Evolutionary conservation across 2,797 vertebrate species (phyloP), one percentile per base, ranked within the genome.

Genomic region (Mallotus villosus): DNA sequence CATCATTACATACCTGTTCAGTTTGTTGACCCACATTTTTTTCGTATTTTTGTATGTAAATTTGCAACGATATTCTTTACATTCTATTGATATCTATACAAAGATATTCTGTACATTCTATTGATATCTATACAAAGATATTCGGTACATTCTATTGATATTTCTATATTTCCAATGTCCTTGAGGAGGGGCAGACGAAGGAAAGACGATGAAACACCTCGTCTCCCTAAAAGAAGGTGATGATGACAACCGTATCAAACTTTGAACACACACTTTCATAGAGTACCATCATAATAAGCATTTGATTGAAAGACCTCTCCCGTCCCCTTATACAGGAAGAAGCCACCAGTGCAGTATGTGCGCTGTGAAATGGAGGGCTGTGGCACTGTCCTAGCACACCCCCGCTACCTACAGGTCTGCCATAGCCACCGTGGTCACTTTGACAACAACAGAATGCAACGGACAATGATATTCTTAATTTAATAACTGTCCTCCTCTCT

Each of bases 301-400:
- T 67, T 55, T 53, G 24, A 27, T 67, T 67, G 66, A 57, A n/a
- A 46, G 17, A 41, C 74, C 4, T 67, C 27, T 63, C 70, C 68
- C 58, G 3, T 65, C 72, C 34, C 64, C 27, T n/a, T 17, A 29
- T 65, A 75, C 87, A 99, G 97, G 85, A 99, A 99, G 94, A 99
- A 99, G 89, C 97, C 97, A 4, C 97, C 97, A 0, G 97, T 99
- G 75, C 97, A 99, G 79, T 99, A 99, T 1, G 97, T 99, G 9
- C 97, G 97, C 81, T 99, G 97, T 74, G 97, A 99, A 86, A 99
- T 99, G 93, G 97, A 99, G 82, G 97, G 97, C 75, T 99, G 97
- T 27, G 97, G 97, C 61, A 99, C 97, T 0, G 97, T 99, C 67
- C 86, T 99, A 81, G 97, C 97, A 77, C 97, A 99, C 81, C 97